These are phyloP conservation scores for Crotalus helleri DNA, from an alignment of 2,113 vertebrate genomes.

Conservation along the genomic window DNA sequence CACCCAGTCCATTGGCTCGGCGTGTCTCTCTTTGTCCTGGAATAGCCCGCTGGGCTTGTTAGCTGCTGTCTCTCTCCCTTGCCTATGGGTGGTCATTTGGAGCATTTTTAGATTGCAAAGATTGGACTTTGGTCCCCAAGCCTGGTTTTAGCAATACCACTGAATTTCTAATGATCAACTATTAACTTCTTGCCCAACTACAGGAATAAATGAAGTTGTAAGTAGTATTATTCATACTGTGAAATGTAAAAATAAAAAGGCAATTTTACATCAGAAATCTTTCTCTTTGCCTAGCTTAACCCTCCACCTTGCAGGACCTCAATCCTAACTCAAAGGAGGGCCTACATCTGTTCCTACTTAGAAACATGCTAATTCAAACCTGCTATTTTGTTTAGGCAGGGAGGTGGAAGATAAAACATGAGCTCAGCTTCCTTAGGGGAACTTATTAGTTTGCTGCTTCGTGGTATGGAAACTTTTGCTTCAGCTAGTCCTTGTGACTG, in stretches of 20 bases:
- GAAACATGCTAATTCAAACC: slow-evolving; percentile 6
- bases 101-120: not conserved
- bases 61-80: not conserved
- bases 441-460: slow-evolving; percentile 26
- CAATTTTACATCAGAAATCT: not conserved
- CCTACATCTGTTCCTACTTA: slow-evolving; percentile 40
- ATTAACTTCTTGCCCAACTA: not conserved
- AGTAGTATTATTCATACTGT: not conserved
- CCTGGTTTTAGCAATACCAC: not conserved
- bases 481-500: slow-evolving; percentile 63
- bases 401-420: not conserved
- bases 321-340: not conserved
- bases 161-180: not conserved
- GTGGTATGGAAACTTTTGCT: slow-evolving; percentile 63
- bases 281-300: not conserved
- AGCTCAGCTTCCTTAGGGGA: fast-evolving
- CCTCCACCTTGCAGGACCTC: not conserved
- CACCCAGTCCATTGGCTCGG: not conserved
- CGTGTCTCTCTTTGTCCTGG: not conserved
- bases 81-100: not conserved
- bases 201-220: not conserved
- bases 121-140: not conserved
- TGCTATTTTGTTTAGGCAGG: not conserved
- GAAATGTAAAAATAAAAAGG: not conserved
- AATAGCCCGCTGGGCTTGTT: not conserved